Conservation (phyloP, 2,888 invertebrate genomes). For the Lathronympha strigana region DNA sequence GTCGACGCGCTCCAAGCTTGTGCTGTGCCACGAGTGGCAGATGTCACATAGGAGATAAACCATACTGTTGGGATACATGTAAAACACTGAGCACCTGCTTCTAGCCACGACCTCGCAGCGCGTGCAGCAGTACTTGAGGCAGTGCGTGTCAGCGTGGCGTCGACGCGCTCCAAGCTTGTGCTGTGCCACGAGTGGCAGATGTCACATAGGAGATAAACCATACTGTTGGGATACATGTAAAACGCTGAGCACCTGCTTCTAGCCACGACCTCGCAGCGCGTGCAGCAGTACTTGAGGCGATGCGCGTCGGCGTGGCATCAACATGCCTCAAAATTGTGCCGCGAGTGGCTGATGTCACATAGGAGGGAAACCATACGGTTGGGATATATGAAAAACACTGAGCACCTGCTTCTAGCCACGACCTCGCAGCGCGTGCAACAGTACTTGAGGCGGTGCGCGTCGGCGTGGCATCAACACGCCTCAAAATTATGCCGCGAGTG, state of each 20-base stretch:
- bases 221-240: not conserved
- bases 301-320: not conserved
- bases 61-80: not conserved
- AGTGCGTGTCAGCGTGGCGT: not conserved
- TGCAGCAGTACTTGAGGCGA: constrained; percentile 22
- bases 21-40: not conserved
- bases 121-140: constrained; percentile 24
- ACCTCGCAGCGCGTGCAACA: constrained; percentile 34
- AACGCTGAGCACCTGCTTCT: constrained; percentile 9
- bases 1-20: constrained; percentile 17
- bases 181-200: not conserved
- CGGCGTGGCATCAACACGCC: not conserved
- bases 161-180: not conserved
- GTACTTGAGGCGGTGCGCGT: constrained; percentile 12
- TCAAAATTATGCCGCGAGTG: no score
- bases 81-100: constrained; percentile 7
- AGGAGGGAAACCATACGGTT: not conserved
- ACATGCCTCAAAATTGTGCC: not conserved
- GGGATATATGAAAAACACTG: not conserved
- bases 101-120: constrained; percentile 29
- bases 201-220: not conserved
- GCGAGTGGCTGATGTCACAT: not conserved
- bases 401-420: constrained; percentile 17
- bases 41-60: not conserved
- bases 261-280: constrained; percentile 31